Percentiles rank a stretch among this genome's conserved stretches.
These are phyloP conservation scores for Florisuga fusca DNA, from an alignment of 2,797 vertebrate genomes.

Conservation along the genomic window DNA sequence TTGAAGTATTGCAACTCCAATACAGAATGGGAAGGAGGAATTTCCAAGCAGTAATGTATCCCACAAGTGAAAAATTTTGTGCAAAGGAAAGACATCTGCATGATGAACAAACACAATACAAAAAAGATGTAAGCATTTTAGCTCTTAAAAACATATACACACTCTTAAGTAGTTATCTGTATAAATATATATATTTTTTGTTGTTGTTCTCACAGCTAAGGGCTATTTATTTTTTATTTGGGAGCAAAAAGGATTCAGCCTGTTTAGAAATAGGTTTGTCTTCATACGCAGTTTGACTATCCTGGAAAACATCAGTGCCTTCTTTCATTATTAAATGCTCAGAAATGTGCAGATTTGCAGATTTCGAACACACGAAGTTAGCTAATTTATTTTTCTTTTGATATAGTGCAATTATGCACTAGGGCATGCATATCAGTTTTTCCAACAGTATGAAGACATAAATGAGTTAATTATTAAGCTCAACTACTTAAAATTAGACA, in stretches of 20 bases:
- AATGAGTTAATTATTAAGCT: neutral
- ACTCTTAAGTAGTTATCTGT: neutral
- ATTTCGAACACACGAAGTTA: neutral
- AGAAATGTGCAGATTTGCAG: neutral
- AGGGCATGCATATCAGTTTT: neutral
- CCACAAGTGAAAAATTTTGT: conserved; percentile 99
- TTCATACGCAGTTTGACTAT: neutral
- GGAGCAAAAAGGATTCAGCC: neutral
- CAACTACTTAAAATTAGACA: neutral
- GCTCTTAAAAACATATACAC: neutral
- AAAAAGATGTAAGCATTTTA: neutral
- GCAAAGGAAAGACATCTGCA: conserved; percentile 91
- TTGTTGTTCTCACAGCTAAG: neutral
- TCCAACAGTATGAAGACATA: neutral
- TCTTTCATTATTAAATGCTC: neutral
- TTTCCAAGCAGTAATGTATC: conserved; percentile 96
- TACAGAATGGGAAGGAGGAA: conserved; percentile 97
- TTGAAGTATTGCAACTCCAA: conserved; percentile 97
- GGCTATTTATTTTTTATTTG: neutral
- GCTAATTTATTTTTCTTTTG: neutral
- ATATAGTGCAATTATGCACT: neutral
- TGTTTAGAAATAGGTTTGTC: neutral
- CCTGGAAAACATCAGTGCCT: neutral
- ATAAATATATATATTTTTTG: too few relatives aligned
- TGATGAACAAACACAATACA: neutral